Evolutionary conservation across 2,113 vertebrate species (phyloP).

Genomic region (Microcebus lehilahytsara): DNA sequence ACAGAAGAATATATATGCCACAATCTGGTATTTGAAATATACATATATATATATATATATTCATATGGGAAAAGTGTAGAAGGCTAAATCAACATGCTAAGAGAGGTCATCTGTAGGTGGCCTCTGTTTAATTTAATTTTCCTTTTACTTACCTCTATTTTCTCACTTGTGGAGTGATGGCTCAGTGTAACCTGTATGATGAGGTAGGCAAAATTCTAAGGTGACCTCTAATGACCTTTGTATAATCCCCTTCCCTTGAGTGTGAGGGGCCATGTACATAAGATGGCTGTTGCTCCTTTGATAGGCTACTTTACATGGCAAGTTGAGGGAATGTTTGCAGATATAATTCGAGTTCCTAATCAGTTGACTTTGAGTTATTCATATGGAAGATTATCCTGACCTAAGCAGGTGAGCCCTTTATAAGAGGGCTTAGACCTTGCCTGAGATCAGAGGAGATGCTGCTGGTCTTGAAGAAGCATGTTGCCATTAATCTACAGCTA

Average conservation of each 20-base stretch:
- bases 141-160: conserved; percentile 16
- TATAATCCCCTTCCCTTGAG: neutral
- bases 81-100: neutral
- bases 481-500: neutral
- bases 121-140: neutral
- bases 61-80: neutral
- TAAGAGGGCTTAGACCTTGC: neutral
- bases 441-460: neutral
- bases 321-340: neutral
- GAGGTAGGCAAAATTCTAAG: conserved; percentile 1
- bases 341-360: neutral
- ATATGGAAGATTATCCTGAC: neutral
- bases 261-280: neutral
- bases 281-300: neutral
- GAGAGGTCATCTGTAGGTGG: neutral
- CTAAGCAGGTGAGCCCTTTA: neutral
- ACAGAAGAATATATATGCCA: neutral
- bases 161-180: neutral
- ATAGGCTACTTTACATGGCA: neutral
- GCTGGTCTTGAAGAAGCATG: neutral
- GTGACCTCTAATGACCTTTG: neutral
- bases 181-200: neutral
- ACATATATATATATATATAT: neutral
- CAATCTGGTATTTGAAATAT: neutral
- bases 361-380: neutral